Evolutionary conservation across 2,797 vertebrate genomes (phyloP).

Genomic region (Cheirogaleus major): DNA sequence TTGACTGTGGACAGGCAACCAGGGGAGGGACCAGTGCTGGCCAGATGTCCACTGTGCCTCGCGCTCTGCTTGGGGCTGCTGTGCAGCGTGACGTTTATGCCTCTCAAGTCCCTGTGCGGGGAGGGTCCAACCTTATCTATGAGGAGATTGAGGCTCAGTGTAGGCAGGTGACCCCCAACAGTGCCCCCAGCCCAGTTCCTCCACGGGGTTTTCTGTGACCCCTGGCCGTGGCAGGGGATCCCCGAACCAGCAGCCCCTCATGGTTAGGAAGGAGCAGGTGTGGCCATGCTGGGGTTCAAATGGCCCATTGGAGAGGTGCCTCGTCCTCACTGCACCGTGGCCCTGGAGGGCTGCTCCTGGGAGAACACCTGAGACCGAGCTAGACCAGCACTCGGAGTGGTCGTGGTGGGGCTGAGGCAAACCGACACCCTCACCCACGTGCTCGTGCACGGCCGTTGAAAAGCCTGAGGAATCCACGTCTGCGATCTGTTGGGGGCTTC

Average conservation of each 20-base stretch:
- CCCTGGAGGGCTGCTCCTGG: too few relatives aligned
- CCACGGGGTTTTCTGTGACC: background rate
- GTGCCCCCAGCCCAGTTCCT: background rate
- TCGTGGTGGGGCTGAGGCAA: too few relatives aligned
- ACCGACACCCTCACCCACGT: background rate
- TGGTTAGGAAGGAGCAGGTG: rapidly evolving
- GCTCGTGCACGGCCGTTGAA: rapidly evolving
- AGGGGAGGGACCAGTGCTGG: background rate
- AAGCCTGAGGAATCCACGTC: background rate
- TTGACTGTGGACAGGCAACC: background rate
- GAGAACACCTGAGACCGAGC: background rate
- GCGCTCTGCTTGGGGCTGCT: background rate
- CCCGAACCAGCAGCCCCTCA: background rate
- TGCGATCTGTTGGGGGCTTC: rapidly evolving
- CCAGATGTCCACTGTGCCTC: rapidly evolving
- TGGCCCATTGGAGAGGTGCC: rapidly evolving
- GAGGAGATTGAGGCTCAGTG: background rate
- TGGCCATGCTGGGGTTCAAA: background rate
- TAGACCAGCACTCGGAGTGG: background rate
- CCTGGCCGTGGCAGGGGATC: background rate
- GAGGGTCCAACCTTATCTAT: too few relatives aligned
- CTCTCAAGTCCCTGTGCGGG: background rate
- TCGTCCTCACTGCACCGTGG: rapidly evolving
- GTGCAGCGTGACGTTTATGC: rapidly evolving
- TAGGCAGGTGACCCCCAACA: background rate